Conservation (phyloP, 2,888 invertebrate species). For the Pachymerium ferrugineum region DNA sequence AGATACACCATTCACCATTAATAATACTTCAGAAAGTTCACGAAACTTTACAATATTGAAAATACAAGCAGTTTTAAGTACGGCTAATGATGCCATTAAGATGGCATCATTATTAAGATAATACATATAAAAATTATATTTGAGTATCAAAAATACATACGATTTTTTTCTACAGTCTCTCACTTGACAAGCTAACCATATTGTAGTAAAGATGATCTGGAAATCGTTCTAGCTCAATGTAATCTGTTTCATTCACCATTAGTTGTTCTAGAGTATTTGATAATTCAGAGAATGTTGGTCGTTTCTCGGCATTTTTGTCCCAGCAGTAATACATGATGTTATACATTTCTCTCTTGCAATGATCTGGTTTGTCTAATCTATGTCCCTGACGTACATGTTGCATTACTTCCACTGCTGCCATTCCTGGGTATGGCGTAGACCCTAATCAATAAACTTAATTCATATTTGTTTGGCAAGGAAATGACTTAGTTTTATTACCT, state of each 20-base stretch:
- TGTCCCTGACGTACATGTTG: slow-evolving; percentile 81
- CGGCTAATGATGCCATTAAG: background rate
- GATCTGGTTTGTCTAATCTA: slow-evolving; percentile 85
- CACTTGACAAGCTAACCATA: background rate
- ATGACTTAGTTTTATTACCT: slow-evolving; percentile 43
- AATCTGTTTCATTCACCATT: slow-evolving; percentile 83
- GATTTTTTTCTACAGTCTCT: background rate
- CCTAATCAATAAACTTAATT: slow-evolving; percentile 51
- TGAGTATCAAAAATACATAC: background rate
- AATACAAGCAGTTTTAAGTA: too few species aligned
- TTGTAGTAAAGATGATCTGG: slow-evolving; percentile 79
- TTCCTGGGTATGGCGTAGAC: slow-evolving; percentile 89
- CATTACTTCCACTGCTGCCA: slow-evolving; percentile 86
- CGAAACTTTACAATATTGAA: background rate
- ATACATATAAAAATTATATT: background rate
- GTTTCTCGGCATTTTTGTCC: slow-evolving; percentile 74
- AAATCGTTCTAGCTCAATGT: slow-evolving; percentile 84
- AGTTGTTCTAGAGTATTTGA: slow-evolving; percentile 74
- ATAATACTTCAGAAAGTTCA: too few species aligned
- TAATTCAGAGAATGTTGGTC: slow-evolving; percentile 79
- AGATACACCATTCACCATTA: background rate
- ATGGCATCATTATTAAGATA: too few species aligned
- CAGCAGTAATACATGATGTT: slow-evolving; percentile 96
- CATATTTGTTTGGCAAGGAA: background rate
- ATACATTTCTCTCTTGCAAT: slow-evolving; percentile 80